Evolutionary conservation across 1,140 invertebrate genomes (phyloP).

Genomic region (Hycleus phaleratus): DNA sequence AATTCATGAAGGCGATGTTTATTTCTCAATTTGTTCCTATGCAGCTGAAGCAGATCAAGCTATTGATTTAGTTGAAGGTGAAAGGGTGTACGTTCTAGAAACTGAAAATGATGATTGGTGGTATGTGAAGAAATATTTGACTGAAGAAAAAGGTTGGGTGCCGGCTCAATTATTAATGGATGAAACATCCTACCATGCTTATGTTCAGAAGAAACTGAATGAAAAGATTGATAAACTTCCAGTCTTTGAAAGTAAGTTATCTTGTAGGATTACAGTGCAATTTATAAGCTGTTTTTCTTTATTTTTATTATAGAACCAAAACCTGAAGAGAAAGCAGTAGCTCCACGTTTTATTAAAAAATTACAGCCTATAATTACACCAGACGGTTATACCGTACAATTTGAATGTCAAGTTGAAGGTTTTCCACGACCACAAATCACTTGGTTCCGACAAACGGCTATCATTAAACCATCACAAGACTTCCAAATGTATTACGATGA

Average conservation of each 20-base stretch:
- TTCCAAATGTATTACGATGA: slow-evolving; percentile 91
- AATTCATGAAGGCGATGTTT: slow-evolving; percentile 64
- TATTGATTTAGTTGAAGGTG: slow-evolving; percentile 82
- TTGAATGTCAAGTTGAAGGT: slow-evolving; percentile 86
- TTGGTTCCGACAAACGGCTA: slow-evolving; percentile 89
- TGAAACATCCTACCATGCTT: slow-evolving; percentile 69
- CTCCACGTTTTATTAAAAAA: slow-evolving; percentile 80
- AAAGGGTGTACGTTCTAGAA: slow-evolving; percentile 79
- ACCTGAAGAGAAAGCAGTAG: slow-evolving; percentile 64
- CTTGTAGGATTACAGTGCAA: neutral
- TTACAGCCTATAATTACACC: slow-evolving; percentile 72
- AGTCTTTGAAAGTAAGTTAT: slow-evolving; percentile 79
- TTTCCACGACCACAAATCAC: slow-evolving; percentile 84
- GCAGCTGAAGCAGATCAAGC: slow-evolving; percentile 81
- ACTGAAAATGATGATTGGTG: slow-evolving; percentile 79
- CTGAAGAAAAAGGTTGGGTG: slow-evolving; percentile 86
- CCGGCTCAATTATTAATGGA: slow-evolving; percentile 82
- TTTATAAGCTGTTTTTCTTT: no score
- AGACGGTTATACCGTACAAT: slow-evolving; percentile 82
- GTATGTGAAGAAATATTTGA: slow-evolving; percentile 84
- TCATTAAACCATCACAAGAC: slow-evolving; percentile 82
- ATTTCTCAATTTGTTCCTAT: slow-evolving; percentile 78
- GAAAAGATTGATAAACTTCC: slow-evolving; percentile 88
- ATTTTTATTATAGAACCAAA: slow-evolving; percentile 58
- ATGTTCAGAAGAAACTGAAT: slow-evolving; percentile 78